Evolutionary conservation across 1,140 invertebrate species (phyloP).

Genomic region (Caenorhabditis brenneri): DNA sequence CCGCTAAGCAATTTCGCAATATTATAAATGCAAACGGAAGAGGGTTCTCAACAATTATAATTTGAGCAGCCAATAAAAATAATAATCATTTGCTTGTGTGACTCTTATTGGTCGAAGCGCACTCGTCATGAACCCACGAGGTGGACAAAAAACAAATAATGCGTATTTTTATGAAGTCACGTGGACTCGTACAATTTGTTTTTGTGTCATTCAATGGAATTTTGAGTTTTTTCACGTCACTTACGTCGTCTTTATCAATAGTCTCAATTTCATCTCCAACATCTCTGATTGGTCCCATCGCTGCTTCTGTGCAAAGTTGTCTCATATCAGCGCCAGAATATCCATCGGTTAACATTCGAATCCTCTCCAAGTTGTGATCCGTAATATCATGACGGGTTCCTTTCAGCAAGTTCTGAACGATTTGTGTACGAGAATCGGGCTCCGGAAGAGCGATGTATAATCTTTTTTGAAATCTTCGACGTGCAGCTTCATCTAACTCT

Average conservation of each 20-base stretch:
- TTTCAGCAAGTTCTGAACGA: conserved; percentile 80
- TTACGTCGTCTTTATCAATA: conserved; percentile 55
- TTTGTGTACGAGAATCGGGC: conserved; percentile 78
- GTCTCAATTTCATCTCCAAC: conserved; percentile 58
- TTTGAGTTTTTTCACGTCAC: too few species aligned
- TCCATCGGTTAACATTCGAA: conserved; percentile 78
- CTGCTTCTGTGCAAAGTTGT: conserved; percentile 60
- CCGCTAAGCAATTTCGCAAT: background rate
- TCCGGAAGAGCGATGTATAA: conserved; percentile 92
- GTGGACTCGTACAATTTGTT: background rate
- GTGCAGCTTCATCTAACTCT: conserved; percentile 89
- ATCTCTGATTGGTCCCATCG: conserved; percentile 62
- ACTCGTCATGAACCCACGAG: too few species aligned
- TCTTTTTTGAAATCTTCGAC: conserved; percentile 86
- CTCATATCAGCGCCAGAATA: conserved; percentile 65
- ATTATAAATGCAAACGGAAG: too few species aligned
- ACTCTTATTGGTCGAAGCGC: too few species aligned
- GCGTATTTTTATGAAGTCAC: too few species aligned
- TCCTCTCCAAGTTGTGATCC: conserved; percentile 78
- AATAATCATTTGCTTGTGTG: too few species aligned
- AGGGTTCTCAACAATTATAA: too few species aligned
- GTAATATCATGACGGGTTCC: conserved; percentile 78
- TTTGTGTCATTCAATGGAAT: too few species aligned
- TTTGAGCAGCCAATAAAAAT: too few species aligned
- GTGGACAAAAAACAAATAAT: too few species aligned